Evolutionary conservation across 2,797 vertebrate species (phyloP), one percentile per base, ranked within the genome.

Genomic region (Paguma larvata): DNA sequence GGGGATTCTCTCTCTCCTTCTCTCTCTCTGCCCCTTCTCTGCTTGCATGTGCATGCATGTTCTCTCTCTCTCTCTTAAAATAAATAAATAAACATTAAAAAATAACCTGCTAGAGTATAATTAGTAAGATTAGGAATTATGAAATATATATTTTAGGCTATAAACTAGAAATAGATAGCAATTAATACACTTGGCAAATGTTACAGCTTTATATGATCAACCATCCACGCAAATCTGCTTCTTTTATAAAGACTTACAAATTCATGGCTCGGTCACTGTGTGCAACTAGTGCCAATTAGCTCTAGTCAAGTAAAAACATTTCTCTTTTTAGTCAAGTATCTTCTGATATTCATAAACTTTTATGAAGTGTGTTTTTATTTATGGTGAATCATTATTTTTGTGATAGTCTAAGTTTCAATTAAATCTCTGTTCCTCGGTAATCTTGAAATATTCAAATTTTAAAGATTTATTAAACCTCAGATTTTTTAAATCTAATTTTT

Each of bases 391-490:
- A 85, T 48, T 59, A 41, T 89, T 80, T 95, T 91, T 46, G 79
- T 51, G 46, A 65, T 79, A 53, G 62, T 62, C 41, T 62, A 87
- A 59, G 2, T 85, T 93, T 95, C 14, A 67, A 15, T 63, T 21
- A 89, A 65, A 59, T 63, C 2, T 85, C 9, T 7, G 51, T 78
- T 78, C 27, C 23, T 86, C 5, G 21, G 6, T 51, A 32, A 62
- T 75, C 56, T 89, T 88, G 62, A 97, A 56, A 41, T 89, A 77
- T 73, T 96, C 68, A 63, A 46, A 65, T 89, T 85, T 91, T 78
- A 91, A 92, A 85, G 19, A 1, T 48, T 87, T 86, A 84, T 46
- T 78, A 73, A 73, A 16, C 44, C 51, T 18, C 70, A 89, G 21
- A 59, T 82, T 56, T 95, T 67, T 38, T 25, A 79, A 73, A 53